These are phyloP conservation scores for Nemoura dubitans DNA, from an alignment of 2,888 invertebrate species.

Conservation along the genomic window DNA sequence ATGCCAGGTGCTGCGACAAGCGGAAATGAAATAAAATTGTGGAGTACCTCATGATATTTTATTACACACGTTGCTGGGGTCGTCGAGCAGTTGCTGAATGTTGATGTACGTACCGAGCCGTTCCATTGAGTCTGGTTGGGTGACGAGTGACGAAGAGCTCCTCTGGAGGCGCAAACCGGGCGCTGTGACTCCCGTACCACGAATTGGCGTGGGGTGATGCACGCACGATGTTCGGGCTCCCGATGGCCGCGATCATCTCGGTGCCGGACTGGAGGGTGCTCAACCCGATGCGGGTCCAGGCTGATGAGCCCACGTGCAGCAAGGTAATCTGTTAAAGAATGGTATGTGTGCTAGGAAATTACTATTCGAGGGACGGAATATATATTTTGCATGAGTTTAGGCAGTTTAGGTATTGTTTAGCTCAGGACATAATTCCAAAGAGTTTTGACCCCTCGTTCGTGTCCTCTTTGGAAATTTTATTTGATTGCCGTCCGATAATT, in stretches of 20 bases:
- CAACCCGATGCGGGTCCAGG: not conserved
- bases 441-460: too few species aligned
- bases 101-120: not conserved
- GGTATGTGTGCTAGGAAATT: not conserved
- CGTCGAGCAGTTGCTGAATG: constrained; percentile 1
- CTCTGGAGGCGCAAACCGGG: not conserved
- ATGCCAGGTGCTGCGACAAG: not conserved
- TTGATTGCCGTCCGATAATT: too few species aligned
- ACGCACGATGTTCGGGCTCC: not conserved
- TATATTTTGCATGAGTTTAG: too few species aligned
- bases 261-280: not conserved
- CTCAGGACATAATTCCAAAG: too few species aligned
- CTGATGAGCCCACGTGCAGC: not conserved
- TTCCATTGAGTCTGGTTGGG: not conserved
- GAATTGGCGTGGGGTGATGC: not conserved
- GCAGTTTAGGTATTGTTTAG: too few species aligned
- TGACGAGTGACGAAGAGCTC: not conserved
- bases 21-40: too few species aligned
- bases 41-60: not conserved
- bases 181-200: not conserved
- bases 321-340: not conserved
- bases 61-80: not conserved
- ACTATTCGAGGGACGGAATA: not conserved
- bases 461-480: too few species aligned
- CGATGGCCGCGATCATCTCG: not conserved